A percentile compares a stretch with the other conserved stretches of the same genome.
Conservation (phyloP, 2,797 vertebrate species). For the Myotis findleyi region DNA sequence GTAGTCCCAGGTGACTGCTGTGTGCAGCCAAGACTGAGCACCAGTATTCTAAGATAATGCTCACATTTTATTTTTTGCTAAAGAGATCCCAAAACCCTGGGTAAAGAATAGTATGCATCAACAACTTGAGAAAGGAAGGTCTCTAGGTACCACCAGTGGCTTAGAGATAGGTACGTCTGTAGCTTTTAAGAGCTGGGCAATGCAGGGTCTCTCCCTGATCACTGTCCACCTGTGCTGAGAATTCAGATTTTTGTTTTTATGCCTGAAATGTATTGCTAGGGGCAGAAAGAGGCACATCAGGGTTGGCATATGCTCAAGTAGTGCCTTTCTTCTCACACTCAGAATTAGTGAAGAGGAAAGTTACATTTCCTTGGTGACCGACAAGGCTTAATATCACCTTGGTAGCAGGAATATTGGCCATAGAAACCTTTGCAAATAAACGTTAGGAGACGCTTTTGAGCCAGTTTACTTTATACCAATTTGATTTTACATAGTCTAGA, state of each 20-base stretch:
- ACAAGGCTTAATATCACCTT: conserved; percentile 49
- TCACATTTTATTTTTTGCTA: not conserved
- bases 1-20: not conserved
- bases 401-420: not conserved
- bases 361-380: conserved; percentile 31
- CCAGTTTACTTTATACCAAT: conserved; percentile 47
- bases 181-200: not conserved
- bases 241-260: not conserved
- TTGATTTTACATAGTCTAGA: conserved; percentile 31
- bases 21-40: not conserved
- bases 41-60: not conserved
- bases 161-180: not conserved
- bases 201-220: not conserved
- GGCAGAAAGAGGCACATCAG: conserved; percentile 1
- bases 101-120: not conserved
- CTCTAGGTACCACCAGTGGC: too few species aligned
- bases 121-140: not conserved
- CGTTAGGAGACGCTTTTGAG: conserved; percentile 38
- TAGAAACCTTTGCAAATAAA: conserved; percentile 71
- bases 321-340: conserved; percentile 6
- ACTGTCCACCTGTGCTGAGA: not conserved
- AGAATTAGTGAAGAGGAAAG: conserved; percentile 41
- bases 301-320: not conserved
- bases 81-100: not conserved
- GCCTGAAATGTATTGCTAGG: not conserved